Percentiles rank a stretch among this genome's conserved stretches.
These are phyloP conservation scores for Perca flavescens DNA, from an alignment of 2,113 vertebrate species.

Conservation along the genomic window DNA sequence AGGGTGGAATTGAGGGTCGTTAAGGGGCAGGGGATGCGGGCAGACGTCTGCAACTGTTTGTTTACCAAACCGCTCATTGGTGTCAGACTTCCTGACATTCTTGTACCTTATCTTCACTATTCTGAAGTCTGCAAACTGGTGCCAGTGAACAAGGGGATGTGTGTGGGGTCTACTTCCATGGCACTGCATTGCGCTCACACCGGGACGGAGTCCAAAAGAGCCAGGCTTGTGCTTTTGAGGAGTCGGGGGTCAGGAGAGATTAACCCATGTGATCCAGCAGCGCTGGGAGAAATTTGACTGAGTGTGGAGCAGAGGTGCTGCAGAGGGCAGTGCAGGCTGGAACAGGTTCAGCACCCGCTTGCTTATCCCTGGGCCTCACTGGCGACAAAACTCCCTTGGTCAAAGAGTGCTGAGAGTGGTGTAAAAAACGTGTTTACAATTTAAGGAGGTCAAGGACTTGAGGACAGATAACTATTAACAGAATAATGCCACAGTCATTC, in stretches of 20 bases:
- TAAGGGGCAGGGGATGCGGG: slow-evolving; percentile 79
- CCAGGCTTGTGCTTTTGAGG: slow-evolving; percentile 80
- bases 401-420: slow-evolving; percentile 90
- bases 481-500: slow-evolving; percentile 90
- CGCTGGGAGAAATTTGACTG: slow-evolving; percentile 88
- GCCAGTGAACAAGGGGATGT: slow-evolving; percentile 70
- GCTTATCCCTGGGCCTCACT: slow-evolving; percentile 94
- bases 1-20: slow-evolving; percentile 77
- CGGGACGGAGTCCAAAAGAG: slow-evolving; percentile 76
- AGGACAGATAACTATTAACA: slow-evolving; percentile 96
- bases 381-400: slow-evolving; percentile 91
- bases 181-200: slow-evolving; percentile 55
- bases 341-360: slow-evolving; percentile 94
- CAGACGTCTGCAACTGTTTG: slow-evolving; percentile 85
- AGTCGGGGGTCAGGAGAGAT: slow-evolving; percentile 81
- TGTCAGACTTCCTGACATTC: slow-evolving; percentile 87
- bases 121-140: slow-evolving; percentile 77
- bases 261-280: slow-evolving; percentile 80
- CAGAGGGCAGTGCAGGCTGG: slow-evolving; percentile 96
- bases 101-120: slow-evolving; percentile 79
- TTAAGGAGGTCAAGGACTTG: slow-evolving; percentile 95
- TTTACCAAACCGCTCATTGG: slow-evolving; percentile 80
- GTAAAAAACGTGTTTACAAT: slow-evolving; percentile 94
- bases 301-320: slow-evolving; percentile 89
- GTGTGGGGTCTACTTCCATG: slow-evolving; percentile 66